A percentile compares a stretch with the other conserved stretches of the same genome.
phyloP scores from a whole-genome alignment of 2,888 invertebrate species.

The Lutraria lutraria region DNA sequence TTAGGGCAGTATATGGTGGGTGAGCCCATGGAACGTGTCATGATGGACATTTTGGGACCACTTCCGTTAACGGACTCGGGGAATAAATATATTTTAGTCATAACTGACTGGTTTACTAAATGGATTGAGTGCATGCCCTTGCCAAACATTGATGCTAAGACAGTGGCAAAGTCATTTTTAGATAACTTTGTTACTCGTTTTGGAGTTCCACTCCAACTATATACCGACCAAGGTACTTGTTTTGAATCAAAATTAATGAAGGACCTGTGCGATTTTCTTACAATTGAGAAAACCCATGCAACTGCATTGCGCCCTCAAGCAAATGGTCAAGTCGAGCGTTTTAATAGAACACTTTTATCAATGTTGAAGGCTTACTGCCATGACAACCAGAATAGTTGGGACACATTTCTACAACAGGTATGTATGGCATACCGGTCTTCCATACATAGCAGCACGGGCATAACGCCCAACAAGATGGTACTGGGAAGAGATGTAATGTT shows the following conservation, averaged over 20 bases:
- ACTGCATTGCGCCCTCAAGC: slow-evolving; percentile 54
- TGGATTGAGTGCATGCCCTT: slow-evolving; percentile 57
- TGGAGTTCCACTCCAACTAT: slow-evolving; percentile 56
- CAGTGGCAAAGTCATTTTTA: slow-evolving; percentile 43
- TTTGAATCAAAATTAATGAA: slow-evolving; percentile 46
- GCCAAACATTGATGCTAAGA: slow-evolving; percentile 45
- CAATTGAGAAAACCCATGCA: slow-evolving; percentile 55
- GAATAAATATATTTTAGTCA: slow-evolving; percentile 54
- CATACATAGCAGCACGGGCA: not conserved
- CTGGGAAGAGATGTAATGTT: slow-evolving; percentile 4
- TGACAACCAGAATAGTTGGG: not conserved
- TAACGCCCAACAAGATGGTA: slow-evolving; percentile 30
- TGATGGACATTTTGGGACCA: slow-evolving; percentile 54
- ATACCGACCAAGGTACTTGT: slow-evolving; percentile 54
- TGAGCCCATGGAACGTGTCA: slow-evolving; percentile 49
- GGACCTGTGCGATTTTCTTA: slow-evolving; percentile 29
- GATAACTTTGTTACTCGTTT: slow-evolving; percentile 39
- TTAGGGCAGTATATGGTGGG: slow-evolving; percentile 39
- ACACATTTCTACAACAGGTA: slow-evolving; percentile 30
- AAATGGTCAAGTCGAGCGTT: slow-evolving; percentile 51
- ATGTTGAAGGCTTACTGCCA: slow-evolving; percentile 56
- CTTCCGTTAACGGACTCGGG: slow-evolving; percentile 42
- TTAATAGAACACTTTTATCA: slow-evolving; percentile 46
- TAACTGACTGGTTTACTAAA: slow-evolving; percentile 52
- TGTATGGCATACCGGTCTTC: slow-evolving; percentile 37